Evolutionary conservation across 2,888 invertebrate genomes (phyloP), one percentile per base, ranked within the genome.

Genomic region (Orchesellides sinensis): DNA sequence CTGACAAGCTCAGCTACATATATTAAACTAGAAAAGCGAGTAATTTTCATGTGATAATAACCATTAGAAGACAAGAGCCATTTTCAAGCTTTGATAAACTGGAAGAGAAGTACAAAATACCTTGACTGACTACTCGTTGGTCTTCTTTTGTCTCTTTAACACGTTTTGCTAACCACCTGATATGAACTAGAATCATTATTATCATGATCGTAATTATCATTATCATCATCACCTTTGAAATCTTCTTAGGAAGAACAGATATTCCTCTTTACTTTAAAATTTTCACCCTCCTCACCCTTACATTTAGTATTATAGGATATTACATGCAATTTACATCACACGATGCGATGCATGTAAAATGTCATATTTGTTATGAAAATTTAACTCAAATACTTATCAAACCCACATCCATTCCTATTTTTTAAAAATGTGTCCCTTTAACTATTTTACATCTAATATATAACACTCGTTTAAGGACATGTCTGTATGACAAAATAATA

Each of bases 81-180:
- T 72, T 59, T 45, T 14, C 61, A 14, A 72, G 47, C 61, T 63
- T 73, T 73, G 73, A 52, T 63, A 35, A 73, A 73, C 75, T 75
- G 52, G 75, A 40, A 35, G 29, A 65, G n/a, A 27, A 52, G 52
- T 52, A 52, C 19, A n/a, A 21, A 40, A 10, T 40, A 40, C 40
- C 40, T 14, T 47, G 27, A 59, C 72, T 47, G 47, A 52, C 17
- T 52, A 72, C 72, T 72, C 61, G 72, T 72, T 61, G 72, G 72
- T 72, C 72, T 72, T 75, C 66, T 74, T 74, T 66, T 66, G 65
- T 75, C 75, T 54, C 75, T 65, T 74, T 66, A 52, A 75, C 75
- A 75, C 75, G 65, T 75, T 27, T 45, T 35, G 32, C 49, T 27
- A 35, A 73, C 73, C 47, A 63, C 52, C 66, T 66, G 75, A 65